Percentiles rank a stretch among this genome's conserved stretches.
These are phyloP conservation scores for Maniola hyperantus DNA, from an alignment of 2,888 invertebrate genomes.

Conservation along the genomic window DNA sequence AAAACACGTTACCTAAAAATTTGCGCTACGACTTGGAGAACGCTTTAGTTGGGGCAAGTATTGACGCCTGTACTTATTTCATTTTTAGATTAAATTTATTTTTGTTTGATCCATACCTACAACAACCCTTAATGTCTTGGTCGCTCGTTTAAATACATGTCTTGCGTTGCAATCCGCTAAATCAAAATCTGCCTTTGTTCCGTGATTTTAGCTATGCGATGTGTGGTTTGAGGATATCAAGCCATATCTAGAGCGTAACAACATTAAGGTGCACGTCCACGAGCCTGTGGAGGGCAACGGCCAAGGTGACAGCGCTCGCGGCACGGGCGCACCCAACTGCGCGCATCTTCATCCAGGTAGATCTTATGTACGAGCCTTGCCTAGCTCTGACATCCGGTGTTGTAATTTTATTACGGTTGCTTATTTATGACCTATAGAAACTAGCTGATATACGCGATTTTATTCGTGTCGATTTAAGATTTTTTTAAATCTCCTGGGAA, in stretches of 20 bases:
- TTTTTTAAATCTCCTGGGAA: no score
- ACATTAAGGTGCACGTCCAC: slow-evolving; percentile 71
- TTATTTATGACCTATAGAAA: background rate
- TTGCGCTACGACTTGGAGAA: slow-evolving; percentile 71
- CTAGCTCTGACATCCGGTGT: slow-evolving; percentile 38
- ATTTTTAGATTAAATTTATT: background rate
- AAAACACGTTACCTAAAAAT: slow-evolving; percentile 61
- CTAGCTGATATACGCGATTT: background rate
- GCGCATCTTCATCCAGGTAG: slow-evolving; percentile 74
- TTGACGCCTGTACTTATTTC: slow-evolving; percentile 3
- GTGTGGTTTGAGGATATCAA: slow-evolving; percentile 78
- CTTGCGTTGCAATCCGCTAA: background rate
- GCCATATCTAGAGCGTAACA: slow-evolving; percentile 69
- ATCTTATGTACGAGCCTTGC: slow-evolving; percentile 66
- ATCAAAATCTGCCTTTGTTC: background rate
- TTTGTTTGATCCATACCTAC: background rate
- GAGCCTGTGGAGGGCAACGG: slow-evolving; percentile 39
- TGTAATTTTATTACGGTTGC: background rate
- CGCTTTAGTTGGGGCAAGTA: slow-evolving; percentile 69
- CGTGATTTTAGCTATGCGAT: slow-evolving; percentile 66
- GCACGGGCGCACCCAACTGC: slow-evolving; percentile 51
- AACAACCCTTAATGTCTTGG: background rate
- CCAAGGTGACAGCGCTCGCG: slow-evolving; percentile 51
- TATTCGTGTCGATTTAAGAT: background rate
- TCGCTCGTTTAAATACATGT: background rate